Conservation (phyloP, 2,888 invertebrate species). For the Epirrhoe tristata region DNA sequence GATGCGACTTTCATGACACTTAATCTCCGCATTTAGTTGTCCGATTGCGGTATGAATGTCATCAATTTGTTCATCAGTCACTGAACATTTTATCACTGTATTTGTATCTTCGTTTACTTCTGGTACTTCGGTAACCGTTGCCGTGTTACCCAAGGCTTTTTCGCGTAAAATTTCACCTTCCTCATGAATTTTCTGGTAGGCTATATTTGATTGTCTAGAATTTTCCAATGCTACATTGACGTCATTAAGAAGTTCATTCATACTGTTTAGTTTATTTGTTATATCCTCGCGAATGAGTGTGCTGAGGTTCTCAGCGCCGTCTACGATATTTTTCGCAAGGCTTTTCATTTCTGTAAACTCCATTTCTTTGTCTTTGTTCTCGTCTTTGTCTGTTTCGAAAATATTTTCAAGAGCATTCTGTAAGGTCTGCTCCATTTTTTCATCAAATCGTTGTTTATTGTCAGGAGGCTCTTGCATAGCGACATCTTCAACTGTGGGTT, state of each 20-base stretch:
- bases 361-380: slow-evolving; percentile 63
- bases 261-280: slow-evolving; percentile 78
- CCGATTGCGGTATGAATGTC: slow-evolving; percentile 72
- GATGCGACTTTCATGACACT: slow-evolving; percentile 71
- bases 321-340: slow-evolving; percentile 72
- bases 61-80: slow-evolving; percentile 67
- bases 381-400: slow-evolving; percentile 60
- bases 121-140: slow-evolving; percentile 36
- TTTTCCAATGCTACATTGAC: slow-evolving; percentile 77
- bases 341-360: slow-evolving; percentile 76
- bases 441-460: slow-evolving; percentile 55
- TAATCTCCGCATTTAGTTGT: slow-evolving; percentile 69
- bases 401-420: slow-evolving; percentile 65
- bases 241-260: slow-evolving; percentile 78
- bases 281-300: slow-evolving; percentile 79
- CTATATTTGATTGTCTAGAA: slow-evolving; percentile 71
- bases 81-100: slow-evolving; percentile 40
- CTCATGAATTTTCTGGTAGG: slow-evolving; percentile 69
- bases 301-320: slow-evolving; percentile 76
- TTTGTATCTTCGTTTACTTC: slow-evolving; percentile 32
- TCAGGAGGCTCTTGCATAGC: slow-evolving; percentile 13
- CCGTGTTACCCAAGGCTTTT: slow-evolving; percentile 27
- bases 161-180: slow-evolving; percentile 55
- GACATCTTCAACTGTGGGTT: slow-evolving; percentile 1
- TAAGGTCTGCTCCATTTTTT: slow-evolving; percentile 66